phyloP scores from a whole-genome alignment of 2,888 invertebrate species.

The Margaritifera margaritifera region DNA sequence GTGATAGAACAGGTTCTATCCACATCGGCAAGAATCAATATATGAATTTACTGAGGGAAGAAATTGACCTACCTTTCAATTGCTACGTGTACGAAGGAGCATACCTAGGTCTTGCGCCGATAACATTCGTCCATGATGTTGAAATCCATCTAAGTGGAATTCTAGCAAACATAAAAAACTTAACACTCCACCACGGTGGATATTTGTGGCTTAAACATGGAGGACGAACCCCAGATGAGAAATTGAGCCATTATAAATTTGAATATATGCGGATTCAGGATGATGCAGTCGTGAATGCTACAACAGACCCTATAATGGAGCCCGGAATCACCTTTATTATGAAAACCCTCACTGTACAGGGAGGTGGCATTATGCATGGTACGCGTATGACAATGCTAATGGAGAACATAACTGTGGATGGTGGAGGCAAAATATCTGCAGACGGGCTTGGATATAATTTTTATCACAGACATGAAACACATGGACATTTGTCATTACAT shows the following conservation, averaged over 20 bases:
- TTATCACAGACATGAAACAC: constrained; percentile 38
- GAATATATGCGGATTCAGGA: constrained; percentile 53
- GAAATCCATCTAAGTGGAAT: constrained; percentile 56
- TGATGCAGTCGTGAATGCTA: constrained; percentile 46
- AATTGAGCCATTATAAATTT: constrained; percentile 46
- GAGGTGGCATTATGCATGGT: constrained; percentile 57
- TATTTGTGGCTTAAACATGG: constrained; percentile 61
- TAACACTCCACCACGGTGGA: constrained; percentile 57
- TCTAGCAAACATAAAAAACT: constrained; percentile 51
- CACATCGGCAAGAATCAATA: constrained; percentile 50
- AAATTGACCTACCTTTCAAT: constrained; percentile 60
- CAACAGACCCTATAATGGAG: constrained; percentile 52
- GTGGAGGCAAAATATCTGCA: constrained; percentile 49
- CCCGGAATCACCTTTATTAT: constrained; percentile 49
- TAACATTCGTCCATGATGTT: constrained; percentile 58
- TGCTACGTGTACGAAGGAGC: constrained; percentile 52
- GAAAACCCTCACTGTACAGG: constrained; percentile 49
- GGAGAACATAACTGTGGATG: constrained; percentile 58
- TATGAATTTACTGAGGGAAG: constrained; percentile 49
- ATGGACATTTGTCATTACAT: constrained; percentile 46
- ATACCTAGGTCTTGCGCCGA: constrained; percentile 53
- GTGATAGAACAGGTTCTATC: constrained; percentile 57
- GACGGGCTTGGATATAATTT: constrained; percentile 55
- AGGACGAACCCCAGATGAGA: constrained; percentile 41
- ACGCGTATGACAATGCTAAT: constrained; percentile 45